Evolutionary conservation across 2,113 vertebrate genomes (phyloP).

Genomic region (Pongo abelii): DNA sequence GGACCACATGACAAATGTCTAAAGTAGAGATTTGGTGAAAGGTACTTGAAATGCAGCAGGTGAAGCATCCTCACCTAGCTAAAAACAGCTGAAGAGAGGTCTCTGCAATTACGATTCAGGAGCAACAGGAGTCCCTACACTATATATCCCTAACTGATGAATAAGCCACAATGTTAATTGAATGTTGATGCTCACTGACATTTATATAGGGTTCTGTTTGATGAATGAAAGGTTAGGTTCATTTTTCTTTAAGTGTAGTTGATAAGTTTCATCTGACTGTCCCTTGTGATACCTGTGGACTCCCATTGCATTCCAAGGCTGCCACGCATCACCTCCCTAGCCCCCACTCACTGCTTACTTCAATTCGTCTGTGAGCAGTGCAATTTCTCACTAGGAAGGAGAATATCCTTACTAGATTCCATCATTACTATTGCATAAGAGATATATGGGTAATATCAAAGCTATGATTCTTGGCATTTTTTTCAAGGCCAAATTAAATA

Average conservation of each 20-base stretch:
- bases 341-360: background rate
- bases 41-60: background rate
- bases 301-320: background rate
- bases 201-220: conserved; percentile 54
- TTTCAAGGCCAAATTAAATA: background rate
- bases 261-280: conserved; percentile 16
- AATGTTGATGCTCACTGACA: conserved; percentile 60
- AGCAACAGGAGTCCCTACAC: background rate
- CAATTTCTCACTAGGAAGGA: background rate
- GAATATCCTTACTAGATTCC: background rate
- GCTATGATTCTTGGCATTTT: background rate
- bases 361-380: background rate
- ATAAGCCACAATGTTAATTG: conserved; percentile 49
- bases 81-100: background rate
- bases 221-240: conserved; percentile 52
- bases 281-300: background rate
- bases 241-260: conserved; percentile 41
- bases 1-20: background rate
- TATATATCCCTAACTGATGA: conserved; percentile 22
- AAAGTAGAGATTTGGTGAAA: background rate
- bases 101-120: background rate
- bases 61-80: background rate
- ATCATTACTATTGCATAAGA: background rate
- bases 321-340: background rate
- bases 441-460: background rate